These are phyloP conservation scores for Yponomeuta cagnagella DNA, from an alignment of 2,888 invertebrate species.

Conservation along the genomic window DNA sequence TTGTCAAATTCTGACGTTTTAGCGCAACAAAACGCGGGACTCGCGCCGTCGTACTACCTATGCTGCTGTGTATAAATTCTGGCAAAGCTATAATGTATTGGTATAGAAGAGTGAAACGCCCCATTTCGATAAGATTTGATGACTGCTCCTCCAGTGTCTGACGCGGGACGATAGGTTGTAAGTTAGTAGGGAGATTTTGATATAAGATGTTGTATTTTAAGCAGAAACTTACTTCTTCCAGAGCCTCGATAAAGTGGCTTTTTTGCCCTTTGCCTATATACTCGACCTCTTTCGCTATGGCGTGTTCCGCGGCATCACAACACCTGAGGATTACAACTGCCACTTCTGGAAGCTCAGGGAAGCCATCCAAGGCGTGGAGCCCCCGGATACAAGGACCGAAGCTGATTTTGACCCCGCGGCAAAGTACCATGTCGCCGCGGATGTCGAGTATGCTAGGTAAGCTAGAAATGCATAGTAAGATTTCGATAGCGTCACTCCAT, in stretches of 20 bases:
- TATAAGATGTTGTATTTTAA: too few species aligned
- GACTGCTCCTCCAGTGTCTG: too few species aligned
- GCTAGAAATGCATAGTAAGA: slow-evolving; percentile 24
- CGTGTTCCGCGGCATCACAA: slow-evolving; percentile 78
- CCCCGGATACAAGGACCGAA: slow-evolving; percentile 77
- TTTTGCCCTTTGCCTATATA: slow-evolving; percentile 81
- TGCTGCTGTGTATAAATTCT: too few species aligned
- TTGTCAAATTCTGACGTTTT: too few species aligned
- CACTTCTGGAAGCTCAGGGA: slow-evolving; percentile 79
- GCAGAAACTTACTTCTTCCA: background rate
- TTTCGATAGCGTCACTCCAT: background rate
- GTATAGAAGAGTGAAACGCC: too few species aligned
- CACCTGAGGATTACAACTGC: slow-evolving; percentile 77
- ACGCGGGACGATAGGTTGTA: too few species aligned
- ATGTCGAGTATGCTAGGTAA: slow-evolving; percentile 81
- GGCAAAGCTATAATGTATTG: too few species aligned
- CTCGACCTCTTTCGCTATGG: slow-evolving; percentile 83
- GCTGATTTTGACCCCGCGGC: slow-evolving; percentile 81
- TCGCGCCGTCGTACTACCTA: too few species aligned
- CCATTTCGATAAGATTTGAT: too few species aligned
- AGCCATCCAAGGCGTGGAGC: slow-evolving; percentile 77
- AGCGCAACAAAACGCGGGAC: too few species aligned
- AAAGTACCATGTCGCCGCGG: slow-evolving; percentile 80
- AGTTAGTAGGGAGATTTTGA: too few species aligned
- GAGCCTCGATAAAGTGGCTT: slow-evolving; percentile 79